phyloP scores from a whole-genome alignment of 2,797 vertebrate genomes.

The Sternotherus odoratus region DNA sequence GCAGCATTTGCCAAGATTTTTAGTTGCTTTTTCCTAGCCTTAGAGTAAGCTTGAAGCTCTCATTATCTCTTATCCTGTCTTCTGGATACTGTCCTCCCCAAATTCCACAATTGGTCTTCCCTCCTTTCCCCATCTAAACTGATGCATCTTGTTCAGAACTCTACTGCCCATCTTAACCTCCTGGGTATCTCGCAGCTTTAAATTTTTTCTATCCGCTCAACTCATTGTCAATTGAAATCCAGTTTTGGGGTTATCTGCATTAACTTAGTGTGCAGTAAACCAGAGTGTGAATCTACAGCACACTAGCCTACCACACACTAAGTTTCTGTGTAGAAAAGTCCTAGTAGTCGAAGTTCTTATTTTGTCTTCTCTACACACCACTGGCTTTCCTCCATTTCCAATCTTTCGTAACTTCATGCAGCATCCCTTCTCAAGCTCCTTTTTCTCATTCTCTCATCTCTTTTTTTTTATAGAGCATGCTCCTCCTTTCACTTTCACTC shows the following conservation, averaged over 20 bases:
- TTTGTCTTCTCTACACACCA: neutral
- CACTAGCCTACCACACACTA: no score
- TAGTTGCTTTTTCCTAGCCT: neutral
- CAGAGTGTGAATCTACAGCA: neutral
- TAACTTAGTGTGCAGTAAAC: neutral
- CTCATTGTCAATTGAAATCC: neutral
- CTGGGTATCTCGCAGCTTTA: neutral
- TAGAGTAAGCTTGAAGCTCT: rapidly evolving
- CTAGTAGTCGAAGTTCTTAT: neutral
- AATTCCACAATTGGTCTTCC: rapidly evolving
- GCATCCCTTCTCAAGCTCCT: neutral
- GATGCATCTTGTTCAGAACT: neutral
- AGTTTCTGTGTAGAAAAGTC: neutral
- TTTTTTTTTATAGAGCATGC: neutral
- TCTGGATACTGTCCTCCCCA: rapidly evolving
- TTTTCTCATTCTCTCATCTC: neutral
- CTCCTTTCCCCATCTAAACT: neutral
- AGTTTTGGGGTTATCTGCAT: neutral
- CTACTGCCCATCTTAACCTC: neutral
- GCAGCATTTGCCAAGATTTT: neutral
- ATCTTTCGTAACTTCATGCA: neutral
- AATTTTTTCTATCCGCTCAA: neutral
- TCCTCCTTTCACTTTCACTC: neutral
- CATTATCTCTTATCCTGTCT: neutral
- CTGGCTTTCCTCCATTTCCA: rapidly evolving